Percentiles rank a stretch among this genome's conserved stretches.
Conservation (phyloP, 2,888 invertebrate genomes). For the Melikaiella ostensackeni region DNA sequence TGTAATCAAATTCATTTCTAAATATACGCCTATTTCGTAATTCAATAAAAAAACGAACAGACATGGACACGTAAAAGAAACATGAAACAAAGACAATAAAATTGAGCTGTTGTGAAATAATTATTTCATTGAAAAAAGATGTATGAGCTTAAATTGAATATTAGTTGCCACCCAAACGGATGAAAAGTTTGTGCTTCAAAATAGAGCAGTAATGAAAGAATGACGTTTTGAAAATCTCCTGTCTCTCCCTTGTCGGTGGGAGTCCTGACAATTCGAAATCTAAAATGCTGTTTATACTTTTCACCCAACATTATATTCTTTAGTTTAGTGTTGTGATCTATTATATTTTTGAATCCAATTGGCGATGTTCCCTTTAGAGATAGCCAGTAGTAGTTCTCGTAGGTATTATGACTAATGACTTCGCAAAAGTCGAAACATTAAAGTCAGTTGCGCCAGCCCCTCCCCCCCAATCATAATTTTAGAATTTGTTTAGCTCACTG, state of each 20-base stretch:
- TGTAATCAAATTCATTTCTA: not conserved
- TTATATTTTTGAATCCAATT: not conserved
- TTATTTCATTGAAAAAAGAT: not conserved
- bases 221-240: not conserved
- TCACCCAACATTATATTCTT: not conserved
- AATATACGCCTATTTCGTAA: not conserved
- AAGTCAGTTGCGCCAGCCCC: no score
- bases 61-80: not conserved
- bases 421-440: not conserved
- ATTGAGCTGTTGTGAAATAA: not conserved
- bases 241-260: not conserved
- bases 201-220: conserved; percentile 6
- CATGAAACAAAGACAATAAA: not conserved
- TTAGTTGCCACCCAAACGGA: not conserved
- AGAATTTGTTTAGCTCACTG: no score
- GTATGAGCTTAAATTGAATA: not conserved
- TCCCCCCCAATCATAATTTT: no score
- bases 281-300: conserved; percentile 2
- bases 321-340: conserved; percentile 5
- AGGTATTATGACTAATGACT: not conserved
- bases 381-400: conserved; percentile 1
- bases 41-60: not conserved
- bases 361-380: conserved; percentile 14
- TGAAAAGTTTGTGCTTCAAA: not conserved
- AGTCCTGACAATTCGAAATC: not conserved